A percentile compares a stretch with the other conserved stretches of the same genome.
Conservation (phyloP, 1,140 invertebrate genomes). For the Tachypleus tridentatus region DNA sequence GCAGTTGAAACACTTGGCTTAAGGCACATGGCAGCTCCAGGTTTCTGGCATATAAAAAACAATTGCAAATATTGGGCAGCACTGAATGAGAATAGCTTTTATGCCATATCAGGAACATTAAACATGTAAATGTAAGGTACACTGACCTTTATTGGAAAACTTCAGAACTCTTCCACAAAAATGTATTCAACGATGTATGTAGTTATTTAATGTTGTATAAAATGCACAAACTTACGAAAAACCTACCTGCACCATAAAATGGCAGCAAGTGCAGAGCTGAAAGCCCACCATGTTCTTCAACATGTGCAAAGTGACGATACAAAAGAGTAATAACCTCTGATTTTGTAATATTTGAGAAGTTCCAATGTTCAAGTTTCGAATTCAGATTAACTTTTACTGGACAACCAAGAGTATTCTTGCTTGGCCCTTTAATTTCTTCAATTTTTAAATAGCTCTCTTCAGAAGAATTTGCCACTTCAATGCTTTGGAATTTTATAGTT, state of each 20-base stretch:
- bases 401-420: slow-evolving; percentile 11
- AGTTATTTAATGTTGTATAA: too few relatives aligned
- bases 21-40: too few relatives aligned
- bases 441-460: not conserved
- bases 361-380: slow-evolving; percentile 12
- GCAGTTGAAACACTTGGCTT: too few relatives aligned
- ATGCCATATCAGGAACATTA: too few relatives aligned
- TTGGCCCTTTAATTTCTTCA: slow-evolving; percentile 15
- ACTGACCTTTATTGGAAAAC: too few relatives aligned
- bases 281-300: slow-evolving; percentile 13
- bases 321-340: slow-evolving; percentile 15
- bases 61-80: too few relatives aligned
- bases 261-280: slow-evolving; percentile 14
- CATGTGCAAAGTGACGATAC: slow-evolving; percentile 15
- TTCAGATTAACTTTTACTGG: slow-evolving; percentile 10
- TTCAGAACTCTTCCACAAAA: too few relatives aligned
- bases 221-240: not conserved
- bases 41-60: too few relatives aligned
- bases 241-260: slow-evolving; percentile 17
- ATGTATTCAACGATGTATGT: too few relatives aligned
- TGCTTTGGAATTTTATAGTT: slow-evolving; percentile 19
- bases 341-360: slow-evolving; percentile 5
- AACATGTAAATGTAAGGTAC: too few relatives aligned
- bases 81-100: too few relatives aligned
- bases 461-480: slow-evolving; percentile 14